Evolutionary conservation across 1,140 invertebrate genomes (phyloP).

Genomic region (Drosophila ananassae): DNA sequence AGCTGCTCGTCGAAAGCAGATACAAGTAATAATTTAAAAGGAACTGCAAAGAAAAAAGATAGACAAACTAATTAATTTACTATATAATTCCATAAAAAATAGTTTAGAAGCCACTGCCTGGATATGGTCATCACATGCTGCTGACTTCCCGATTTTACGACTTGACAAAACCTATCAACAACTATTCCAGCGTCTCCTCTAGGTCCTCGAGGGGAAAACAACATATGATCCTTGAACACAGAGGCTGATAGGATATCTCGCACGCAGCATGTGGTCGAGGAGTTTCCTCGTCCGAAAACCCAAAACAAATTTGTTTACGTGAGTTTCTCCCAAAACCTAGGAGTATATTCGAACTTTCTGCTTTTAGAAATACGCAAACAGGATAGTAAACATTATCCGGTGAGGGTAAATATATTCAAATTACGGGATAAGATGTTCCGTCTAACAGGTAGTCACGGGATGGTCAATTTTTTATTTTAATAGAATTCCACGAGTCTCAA

Average conservation of each 20-base stretch:
- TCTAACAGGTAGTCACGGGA: slow-evolving; percentile 31
- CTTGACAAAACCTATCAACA: slow-evolving; percentile 46
- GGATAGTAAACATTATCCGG: slow-evolving; percentile 47
- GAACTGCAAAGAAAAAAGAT: slow-evolving; percentile 49
- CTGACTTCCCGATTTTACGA: slow-evolving; percentile 26
- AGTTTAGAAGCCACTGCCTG: not conserved
- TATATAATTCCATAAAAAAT: not conserved
- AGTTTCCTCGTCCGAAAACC: slow-evolving; percentile 39
- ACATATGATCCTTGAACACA: slow-evolving; percentile 45
- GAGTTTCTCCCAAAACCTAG: slow-evolving; percentile 46
- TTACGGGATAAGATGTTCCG: slow-evolving; percentile 34
- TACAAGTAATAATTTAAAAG: slow-evolving; percentile 20
- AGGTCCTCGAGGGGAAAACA: slow-evolving; percentile 35
- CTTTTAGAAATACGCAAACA: slow-evolving; percentile 51
- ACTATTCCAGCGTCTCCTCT: slow-evolving; percentile 26
- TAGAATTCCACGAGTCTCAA: slow-evolving; percentile 67
- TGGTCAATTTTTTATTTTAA: slow-evolving; percentile 45
- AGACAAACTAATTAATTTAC: slow-evolving; percentile 1
- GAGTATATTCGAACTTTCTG: slow-evolving; percentile 23
- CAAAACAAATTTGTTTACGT: slow-evolving; percentile 78
- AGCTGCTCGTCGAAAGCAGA: slow-evolving; percentile 45
- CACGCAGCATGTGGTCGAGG: slow-evolving; percentile 62
- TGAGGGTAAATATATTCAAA: slow-evolving; percentile 57
- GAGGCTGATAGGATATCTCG: slow-evolving; percentile 10
- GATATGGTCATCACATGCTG: slow-evolving; percentile 47